Evolutionary conservation across 1,140 invertebrate genomes (phyloP).

Genomic region (Mizuhopecten yessoensis): DNA sequence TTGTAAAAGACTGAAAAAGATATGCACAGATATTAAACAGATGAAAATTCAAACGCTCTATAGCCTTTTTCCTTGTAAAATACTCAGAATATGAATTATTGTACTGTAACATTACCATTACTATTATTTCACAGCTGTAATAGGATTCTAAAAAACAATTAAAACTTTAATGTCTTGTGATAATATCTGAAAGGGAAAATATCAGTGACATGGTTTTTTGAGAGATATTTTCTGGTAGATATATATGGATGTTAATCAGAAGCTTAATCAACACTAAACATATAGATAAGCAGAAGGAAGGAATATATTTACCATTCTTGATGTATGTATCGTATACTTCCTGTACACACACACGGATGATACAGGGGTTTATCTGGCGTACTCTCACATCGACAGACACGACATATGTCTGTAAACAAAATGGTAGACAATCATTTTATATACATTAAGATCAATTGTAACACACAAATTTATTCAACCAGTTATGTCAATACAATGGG

Average conservation of each 20-base stretch:
- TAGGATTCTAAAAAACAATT: too few species aligned
- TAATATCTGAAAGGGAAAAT: neutral
- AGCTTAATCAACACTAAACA: too few species aligned
- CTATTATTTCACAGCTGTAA: too few species aligned
- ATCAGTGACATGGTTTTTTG: neutral
- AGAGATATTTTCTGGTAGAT: neutral
- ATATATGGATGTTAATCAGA: too few species aligned
- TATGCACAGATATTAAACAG: slow-evolving; percentile 40
- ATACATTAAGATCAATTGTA: too few species aligned
- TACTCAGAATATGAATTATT: too few species aligned
- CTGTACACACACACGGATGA: slow-evolving; percentile 99
- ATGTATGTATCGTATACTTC: slow-evolving; percentile 99
- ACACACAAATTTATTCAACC: too few species aligned
- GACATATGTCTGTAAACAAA: slow-evolving; percentile 89
- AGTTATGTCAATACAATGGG: too few species aligned
- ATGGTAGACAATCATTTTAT: too few species aligned
- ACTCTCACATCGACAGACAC: slow-evolving; percentile 98
- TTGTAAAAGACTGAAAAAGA: slow-evolving; percentile 85
- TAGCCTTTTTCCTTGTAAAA: neutral
- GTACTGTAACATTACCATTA: too few species aligned
- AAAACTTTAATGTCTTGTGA: neutral
- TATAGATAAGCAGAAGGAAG: too few species aligned
- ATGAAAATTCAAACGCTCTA: neutral
- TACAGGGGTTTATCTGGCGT: slow-evolving; percentile 93
- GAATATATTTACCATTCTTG: slow-evolving; percentile 90